Conservation (phyloP, 2,113 vertebrate genomes). For the Mustelus asterias region DNA sequence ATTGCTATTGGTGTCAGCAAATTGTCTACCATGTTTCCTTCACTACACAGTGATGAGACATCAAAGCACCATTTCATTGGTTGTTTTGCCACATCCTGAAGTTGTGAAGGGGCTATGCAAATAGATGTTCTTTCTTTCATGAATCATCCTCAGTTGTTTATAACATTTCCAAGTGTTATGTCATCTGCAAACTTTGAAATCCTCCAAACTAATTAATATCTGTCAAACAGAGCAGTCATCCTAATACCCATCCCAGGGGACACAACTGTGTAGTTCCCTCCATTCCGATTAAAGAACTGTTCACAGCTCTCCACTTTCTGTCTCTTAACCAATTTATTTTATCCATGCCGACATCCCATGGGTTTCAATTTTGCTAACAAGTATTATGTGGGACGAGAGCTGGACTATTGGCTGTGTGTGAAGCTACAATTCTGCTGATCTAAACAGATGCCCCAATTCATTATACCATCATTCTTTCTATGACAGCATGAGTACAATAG, state of each 20-base stretch:
- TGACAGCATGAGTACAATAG: background rate
- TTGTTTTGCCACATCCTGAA: background rate
- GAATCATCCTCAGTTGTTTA: background rate
- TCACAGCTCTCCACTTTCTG: background rate
- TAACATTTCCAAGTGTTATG: background rate
- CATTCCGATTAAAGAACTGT: background rate
- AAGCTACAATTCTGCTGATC: background rate
- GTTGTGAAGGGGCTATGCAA: background rate
- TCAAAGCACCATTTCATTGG: background rate
- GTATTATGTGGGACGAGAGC: background rate
- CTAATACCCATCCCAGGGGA: background rate
- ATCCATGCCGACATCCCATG: background rate
- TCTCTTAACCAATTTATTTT: background rate
- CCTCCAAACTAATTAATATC: background rate
- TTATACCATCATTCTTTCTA: background rate
- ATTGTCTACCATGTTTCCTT: background rate
- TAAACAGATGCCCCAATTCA: background rate
- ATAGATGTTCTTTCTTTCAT: background rate
- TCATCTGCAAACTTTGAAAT: background rate
- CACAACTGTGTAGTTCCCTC: background rate
- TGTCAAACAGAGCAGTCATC: background rate
- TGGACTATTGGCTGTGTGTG: background rate
- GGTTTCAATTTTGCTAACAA: background rate
- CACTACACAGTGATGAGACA: background rate
- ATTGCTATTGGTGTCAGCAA: background rate